Evolutionary conservation across 2,888 invertebrate species (phyloP), one percentile per base, ranked within the genome.

Genomic region (Sabatieria punctata): DNA sequence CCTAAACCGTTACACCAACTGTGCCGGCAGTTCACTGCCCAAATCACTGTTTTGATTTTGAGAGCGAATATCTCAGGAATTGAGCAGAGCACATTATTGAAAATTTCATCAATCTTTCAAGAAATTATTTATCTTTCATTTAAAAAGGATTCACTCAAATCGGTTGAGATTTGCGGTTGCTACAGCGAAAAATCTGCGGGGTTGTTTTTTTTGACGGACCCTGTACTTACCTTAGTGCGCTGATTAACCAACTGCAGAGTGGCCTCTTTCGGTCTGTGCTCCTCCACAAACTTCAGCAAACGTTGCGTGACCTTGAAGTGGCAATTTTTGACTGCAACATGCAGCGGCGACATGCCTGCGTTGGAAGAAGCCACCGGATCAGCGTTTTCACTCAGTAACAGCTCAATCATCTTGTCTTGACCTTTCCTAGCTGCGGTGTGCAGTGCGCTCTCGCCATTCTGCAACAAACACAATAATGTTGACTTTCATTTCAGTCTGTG

Each of bases 351-450:
- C 72, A 95, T 93, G 2, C 93, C 62, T 68, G 86, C 86, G 76
- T 88, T 85, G 37, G 91, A 85, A 66, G 61, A 48, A 13, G 60
- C 51, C 43, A 83, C 75, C 0, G 93, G 88, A 69, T 95, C 88
- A 0, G 91, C 95, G 1, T 82, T 85, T 63, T 95, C 95, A 64
- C 86, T 84, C 25, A 97, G 72, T 13, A 97, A 74, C 4, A 91
- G 75, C 55, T 81, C 71, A 43, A 89, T 74, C 6, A 91, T 85
- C 45, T 79, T 77, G 44, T 88, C 71, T 67, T 91, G 89, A 0
- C 95, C 97, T 60, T 82, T 79, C 56, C 83, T 78, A 0, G 93
- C 85, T 0, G 95, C 88, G 19, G 95, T 86, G 65, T 97, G 97
- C 3, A 95, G 81, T 0, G 95, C 88, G 1, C 93, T 93, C 71